Conservation (phyloP, 1,140 invertebrate genomes). For the Sitodiplosis mosellana region DNA sequence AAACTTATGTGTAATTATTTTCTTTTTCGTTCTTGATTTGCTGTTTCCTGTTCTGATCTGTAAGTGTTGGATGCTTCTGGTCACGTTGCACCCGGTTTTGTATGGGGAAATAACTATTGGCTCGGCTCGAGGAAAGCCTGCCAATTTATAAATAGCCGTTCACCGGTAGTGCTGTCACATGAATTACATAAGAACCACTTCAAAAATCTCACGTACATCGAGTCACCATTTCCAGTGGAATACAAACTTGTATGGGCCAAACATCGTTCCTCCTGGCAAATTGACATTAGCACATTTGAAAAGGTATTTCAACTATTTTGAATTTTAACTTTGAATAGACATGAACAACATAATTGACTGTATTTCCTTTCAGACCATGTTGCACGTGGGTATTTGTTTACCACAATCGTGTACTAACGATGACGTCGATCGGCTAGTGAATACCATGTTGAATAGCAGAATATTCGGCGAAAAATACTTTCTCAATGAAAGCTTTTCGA, state of each 20-base stretch:
- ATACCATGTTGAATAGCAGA: not conserved
- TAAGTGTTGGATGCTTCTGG: conserved; percentile 30
- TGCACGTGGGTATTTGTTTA: conserved; percentile 13
- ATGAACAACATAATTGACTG: conserved; percentile 18
- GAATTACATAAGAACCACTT: conserved; percentile 10
- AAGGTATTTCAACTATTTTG: conserved; percentile 16
- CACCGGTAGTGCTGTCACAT: conserved; percentile 21
- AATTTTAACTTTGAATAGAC: no score
- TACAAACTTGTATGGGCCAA: conserved; percentile 22
- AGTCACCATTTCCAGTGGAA: conserved; percentile 22
- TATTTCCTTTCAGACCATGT: conserved; percentile 9
- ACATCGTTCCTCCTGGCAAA: conserved; percentile 25
- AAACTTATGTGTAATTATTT: no score
- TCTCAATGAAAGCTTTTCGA: conserved; percentile 8
- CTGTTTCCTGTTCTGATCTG: no score
- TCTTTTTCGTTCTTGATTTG: no score
- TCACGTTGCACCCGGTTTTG: conserved; percentile 21
- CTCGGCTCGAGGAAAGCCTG: conserved; percentile 14
- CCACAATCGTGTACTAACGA: conserved; percentile 10
- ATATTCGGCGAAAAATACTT: conserved; percentile 4
- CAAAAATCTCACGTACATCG: conserved; percentile 6
- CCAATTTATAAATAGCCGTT: conserved; percentile 2
- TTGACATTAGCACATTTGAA: conserved; percentile 16
- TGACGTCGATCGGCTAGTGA: conserved; percentile 8
- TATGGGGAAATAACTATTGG: conserved; percentile 31